These are phyloP conservation scores for Perithous albicinctus DNA, from an alignment of 2,888 invertebrate genomes.

Conservation along the genomic window DNA sequence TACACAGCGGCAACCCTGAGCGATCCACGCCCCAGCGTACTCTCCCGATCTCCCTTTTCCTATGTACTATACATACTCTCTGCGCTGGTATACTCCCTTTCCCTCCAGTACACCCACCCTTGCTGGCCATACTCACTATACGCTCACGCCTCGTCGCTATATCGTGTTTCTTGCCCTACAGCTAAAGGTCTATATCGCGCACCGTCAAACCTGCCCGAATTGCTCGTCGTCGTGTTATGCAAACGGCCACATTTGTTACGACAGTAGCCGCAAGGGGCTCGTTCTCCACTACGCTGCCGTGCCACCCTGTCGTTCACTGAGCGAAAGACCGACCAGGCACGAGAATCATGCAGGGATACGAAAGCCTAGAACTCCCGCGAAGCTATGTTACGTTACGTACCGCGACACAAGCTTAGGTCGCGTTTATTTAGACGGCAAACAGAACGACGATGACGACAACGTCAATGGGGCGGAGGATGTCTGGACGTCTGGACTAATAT, in stretches of 20 bases:
- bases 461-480: conserved; percentile 56
- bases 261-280: conserved; percentile 83
- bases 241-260: conserved; percentile 85
- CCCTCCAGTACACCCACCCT: conserved; percentile 36
- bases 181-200: conserved; percentile 84
- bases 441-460: conserved; percentile 45
- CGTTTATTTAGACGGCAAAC: conserved; percentile 67
- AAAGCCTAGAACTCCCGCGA: conserved; percentile 13
- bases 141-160: conserved; percentile 53
- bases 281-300: conserved; percentile 77
- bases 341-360: conserved; percentile 24
- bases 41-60: conserved; percentile 19
- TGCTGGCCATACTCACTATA: conserved; percentile 38
- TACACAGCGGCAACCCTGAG: conserved; percentile 47
- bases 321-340: conserved; percentile 30
- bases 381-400: conserved; percentile 45
- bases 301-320: conserved; percentile 66
- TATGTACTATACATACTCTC: conserved; percentile 8
- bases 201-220: conserved; percentile 85
- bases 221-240: conserved; percentile 85
- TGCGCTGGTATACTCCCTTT: neutral
- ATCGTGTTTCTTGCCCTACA: conserved; percentile 59
- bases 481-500: conserved; percentile 69
- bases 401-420: conserved; percentile 45
- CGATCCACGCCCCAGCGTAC: conserved; percentile 23